Base-by-base conservation (phyloP, 2,888 invertebrate genomes). In the Cheilosia urbana region DNA sequence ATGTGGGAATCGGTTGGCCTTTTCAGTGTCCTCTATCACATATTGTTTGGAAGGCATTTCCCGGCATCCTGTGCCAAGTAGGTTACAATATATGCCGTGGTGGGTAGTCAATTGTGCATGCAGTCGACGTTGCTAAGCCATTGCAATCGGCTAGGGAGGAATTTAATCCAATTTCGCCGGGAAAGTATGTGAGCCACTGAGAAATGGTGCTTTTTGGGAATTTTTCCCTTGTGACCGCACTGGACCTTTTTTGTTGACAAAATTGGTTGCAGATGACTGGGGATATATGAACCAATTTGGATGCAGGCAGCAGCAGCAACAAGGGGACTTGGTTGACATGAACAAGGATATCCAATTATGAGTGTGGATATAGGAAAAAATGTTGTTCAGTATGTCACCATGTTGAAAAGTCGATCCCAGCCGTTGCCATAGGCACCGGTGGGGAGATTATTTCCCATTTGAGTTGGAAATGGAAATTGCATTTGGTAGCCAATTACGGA, bases 31-130 rank as follows among this genome's bases (percentile, higher is more conserved):
- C 58, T 40, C 15, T 40, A 57, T 47, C 58, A 65, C 63, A 51
- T 65, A 24, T 65, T 34, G 47, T 71, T 55, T 19, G 40, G n/a
- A 34, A 19, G 45, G 55, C 58, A 15, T 37, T 30, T 30, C 65
- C 47, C n/a, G 30, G 63, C 40, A 65, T 73, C 51, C 79, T 73
- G 58, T 79, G 79, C 79, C 79, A 79, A 79, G 73, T 79, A 79
- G 79, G 79, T 73, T 79, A 73, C 60, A 60, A 45, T 66, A 24
- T 58, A 65, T 57, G 65, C 40, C 55, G 9, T 55, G 55, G 42
- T 57, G 19, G 47, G 30, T 58, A 49, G 71, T 49, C 37, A 71
- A 71, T 47, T 58, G 57, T 71, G 69, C n/a, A 71, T 58, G 34
- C 49, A 47, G 24, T 55, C 24, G 17, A 49, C 37, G 37, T 60